A percentile compares a stretch with the other conserved stretches of the same genome.
Conservation (phyloP, 2,113 vertebrate genomes). For the Mus pahari region DNA sequence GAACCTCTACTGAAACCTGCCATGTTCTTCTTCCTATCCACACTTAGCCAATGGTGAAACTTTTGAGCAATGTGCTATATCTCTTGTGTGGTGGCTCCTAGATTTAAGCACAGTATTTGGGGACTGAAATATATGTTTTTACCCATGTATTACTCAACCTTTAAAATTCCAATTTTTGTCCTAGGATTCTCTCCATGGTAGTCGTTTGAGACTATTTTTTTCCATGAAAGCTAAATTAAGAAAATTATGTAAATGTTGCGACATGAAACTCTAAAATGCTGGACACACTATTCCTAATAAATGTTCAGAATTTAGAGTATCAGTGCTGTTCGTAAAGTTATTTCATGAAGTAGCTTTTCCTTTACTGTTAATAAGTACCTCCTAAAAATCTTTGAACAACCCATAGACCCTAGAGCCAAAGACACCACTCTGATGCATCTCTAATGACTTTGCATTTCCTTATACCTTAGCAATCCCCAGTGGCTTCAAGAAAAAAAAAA, state of each 20-base stretch:
- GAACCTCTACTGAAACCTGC: neutral
- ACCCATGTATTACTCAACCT: neutral
- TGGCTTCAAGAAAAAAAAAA: neutral
- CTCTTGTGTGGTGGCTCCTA: neutral
- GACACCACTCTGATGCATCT: neutral
- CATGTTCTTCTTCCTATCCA: neutral
- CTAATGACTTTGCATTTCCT: conserved; percentile 26
- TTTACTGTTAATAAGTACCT: neutral
- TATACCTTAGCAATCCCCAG: neutral
- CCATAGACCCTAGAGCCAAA: neutral
- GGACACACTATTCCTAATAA: neutral
- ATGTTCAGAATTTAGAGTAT: neutral
- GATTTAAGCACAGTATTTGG: neutral
- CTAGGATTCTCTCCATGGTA: neutral
- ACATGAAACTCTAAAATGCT: neutral
- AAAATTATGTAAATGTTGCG: neutral
- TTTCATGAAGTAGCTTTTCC: neutral
- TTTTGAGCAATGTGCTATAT: neutral
- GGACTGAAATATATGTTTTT: neutral
- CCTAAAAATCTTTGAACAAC: neutral
- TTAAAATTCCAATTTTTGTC: neutral
- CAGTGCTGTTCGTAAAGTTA: neutral
- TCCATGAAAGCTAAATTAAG: neutral
- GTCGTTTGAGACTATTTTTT: neutral
- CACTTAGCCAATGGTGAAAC: neutral